Evolutionary conservation across 2,113 vertebrate genomes (phyloP).

Genomic region (Mormyrus iriodes): DNA sequence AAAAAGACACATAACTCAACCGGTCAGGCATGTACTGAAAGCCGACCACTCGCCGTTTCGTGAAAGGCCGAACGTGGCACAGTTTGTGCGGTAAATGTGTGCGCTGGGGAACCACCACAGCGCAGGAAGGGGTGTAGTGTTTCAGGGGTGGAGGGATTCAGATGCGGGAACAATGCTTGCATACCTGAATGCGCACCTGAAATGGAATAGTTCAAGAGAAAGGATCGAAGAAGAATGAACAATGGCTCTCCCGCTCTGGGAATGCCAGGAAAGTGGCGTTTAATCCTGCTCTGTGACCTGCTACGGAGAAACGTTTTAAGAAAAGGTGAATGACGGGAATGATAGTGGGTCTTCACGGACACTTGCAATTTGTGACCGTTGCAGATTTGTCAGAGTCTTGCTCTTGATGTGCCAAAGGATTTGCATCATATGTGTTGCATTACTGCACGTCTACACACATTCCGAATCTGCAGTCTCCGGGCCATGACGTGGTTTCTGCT

Average conservation of each 20-base stretch:
- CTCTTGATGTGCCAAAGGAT: neutral
- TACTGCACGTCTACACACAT: neutral
- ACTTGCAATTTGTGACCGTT: neutral
- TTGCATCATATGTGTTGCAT: neutral
- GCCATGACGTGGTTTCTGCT: neutral
- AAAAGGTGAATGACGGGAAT: neutral
- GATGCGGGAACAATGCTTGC: neutral
- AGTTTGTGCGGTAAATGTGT: neutral
- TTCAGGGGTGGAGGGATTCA: neutral
- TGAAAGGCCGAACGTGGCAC: neutral
- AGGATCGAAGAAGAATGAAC: neutral
- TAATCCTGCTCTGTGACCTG: neutral
- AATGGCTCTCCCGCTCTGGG: neutral
- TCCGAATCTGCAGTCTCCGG: neutral
- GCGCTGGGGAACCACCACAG: neutral
- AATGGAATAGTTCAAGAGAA: neutral
- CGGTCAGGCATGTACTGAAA: neutral
- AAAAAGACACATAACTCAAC: neutral
- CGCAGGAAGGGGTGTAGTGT: neutral
- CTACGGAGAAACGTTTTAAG: neutral
- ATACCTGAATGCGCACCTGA: neutral
- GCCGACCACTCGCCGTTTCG: neutral
- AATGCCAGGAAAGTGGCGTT: neutral
- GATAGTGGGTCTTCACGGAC: neutral
- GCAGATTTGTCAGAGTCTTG: neutral